Evolutionary conservation across 2,888 invertebrate species (phyloP), one percentile per base, ranked within the genome.

Genomic region (Drosophila percnosoma): DNA sequence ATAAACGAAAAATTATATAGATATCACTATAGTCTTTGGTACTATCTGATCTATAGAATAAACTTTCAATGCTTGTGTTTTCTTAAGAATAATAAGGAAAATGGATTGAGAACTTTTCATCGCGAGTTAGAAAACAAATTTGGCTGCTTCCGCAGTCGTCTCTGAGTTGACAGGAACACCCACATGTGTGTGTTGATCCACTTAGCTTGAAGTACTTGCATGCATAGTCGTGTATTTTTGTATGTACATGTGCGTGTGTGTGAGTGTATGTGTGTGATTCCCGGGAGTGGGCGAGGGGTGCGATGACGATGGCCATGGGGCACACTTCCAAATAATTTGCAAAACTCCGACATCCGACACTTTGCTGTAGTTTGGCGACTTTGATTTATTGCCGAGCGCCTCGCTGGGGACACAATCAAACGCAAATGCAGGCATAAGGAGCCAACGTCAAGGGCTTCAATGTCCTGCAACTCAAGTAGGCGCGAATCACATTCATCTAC

Each of bases 311-410:
- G 82, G 82, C 80, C 79, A 82, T 82, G 77, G 78, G 81, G 78
- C 78, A 72, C 81, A 81, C 82, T 85, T 85, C 87, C 87, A 87
- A 85, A 87, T 85, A 85, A 87, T 85, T 85, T 85, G 84, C 84
- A 85, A 84, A 76, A 84, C 85, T 84, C 87, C 82, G 80, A 84
- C 88, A 86, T 85, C 78, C 78, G 78, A 78, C 78, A 78, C 89
- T 89, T 79, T 75, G 76, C 82, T 84, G 85, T 85, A 85, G 84
- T 85, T 85, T 76, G 82, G 87, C 76, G 83, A 85, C 89, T 88
- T 90, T 90, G 89, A 90, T 90, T 90, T 90, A 90, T 90, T 69
- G 78, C 60, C 78, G 57, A 78, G 73, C 67, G 71, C 78, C 87
- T 80, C 80, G 72, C 79, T 67, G 68, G 75, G 81, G 75, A 85